Evolutionary conservation across 2,888 invertebrate genomes (phyloP), one percentile per base, ranked within the genome.

Genomic region (Chloroclysta siterata): DNA sequence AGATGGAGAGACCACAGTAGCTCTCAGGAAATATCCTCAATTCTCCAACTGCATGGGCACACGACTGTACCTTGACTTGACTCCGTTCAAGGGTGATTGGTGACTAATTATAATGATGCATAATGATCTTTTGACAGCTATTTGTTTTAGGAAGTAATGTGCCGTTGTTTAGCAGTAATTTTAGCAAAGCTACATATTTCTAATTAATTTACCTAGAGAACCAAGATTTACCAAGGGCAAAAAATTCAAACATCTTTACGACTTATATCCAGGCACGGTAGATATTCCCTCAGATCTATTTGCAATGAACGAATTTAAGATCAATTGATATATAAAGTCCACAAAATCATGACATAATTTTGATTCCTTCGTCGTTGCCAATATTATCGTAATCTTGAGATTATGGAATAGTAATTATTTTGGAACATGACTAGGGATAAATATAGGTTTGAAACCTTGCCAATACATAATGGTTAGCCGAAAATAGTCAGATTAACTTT

Each of bases 1-100:
- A 22, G 3, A 22, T 22, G 3, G 22, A 22, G 22, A 22, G 22
- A 22, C 22, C 22, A 22, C 1, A 22, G 22, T 22, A 22, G 22
- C 22, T 22, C 22, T 22, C 22, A 22, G 22, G 17, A 8, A 46
- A 14, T 48, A 42, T 63, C 63, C 62, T 47, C 22, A 28, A 14
- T 44, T 46, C 14, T 1, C 8, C 1, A 2, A 51, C 50, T 41
- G 44, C 44, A 17, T 68, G 60, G 68, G 7, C 53, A 54, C 62
- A 28, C 47, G 17, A 51, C 4, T 5, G 28, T n/a, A 36, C 69
- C 69, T 69, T 69, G 71, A 66, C 66, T 68, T 63, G 59, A 14
- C 50, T 58, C 58, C 63, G 61, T 68, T 69, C 69, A 71, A 71
- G 71, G 67, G 63, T 60, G 59, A 33, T 17, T n/a, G 7, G 36